Evolutionary conservation across 1,140 invertebrate species (phyloP).

Genomic region (Diorhabda elongata): DNA sequence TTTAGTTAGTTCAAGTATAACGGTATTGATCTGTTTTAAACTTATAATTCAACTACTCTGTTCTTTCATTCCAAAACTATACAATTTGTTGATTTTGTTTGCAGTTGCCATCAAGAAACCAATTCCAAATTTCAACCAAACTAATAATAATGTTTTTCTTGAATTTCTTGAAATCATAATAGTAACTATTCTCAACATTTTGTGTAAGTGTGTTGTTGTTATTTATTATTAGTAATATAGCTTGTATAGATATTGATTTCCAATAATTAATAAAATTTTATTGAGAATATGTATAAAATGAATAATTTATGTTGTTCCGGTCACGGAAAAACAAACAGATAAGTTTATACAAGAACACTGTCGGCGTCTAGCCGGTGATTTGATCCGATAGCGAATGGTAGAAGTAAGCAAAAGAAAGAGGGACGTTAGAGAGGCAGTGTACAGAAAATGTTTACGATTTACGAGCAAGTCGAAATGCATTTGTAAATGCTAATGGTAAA

Average conservation of each 20-base stretch:
- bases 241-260: too few species aligned
- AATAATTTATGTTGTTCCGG: too few species aligned
- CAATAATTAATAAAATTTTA: not conserved
- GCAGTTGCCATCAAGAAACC: not conserved
- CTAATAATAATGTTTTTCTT: not conserved
- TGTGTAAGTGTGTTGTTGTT: not conserved
- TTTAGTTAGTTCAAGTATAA: too few species aligned
- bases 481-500: conserved; percentile 30
- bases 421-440: conserved; percentile 8
- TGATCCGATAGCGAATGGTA: not conserved
- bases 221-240: not conserved
- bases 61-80: not conserved
- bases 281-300: not conserved
- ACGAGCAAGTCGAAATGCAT: conserved; percentile 33
- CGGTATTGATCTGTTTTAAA: too few species aligned
- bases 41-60: too few species aligned
- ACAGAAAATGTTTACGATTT: conserved; percentile 43
- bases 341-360: not conserved
- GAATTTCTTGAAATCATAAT: not conserved
- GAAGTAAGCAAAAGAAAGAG: conserved; percentile 4
- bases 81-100: not conserved
- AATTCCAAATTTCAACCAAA: too few species aligned
- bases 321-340: not conserved
- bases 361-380: conserved; percentile 1
- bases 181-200: not conserved